A percentile compares a stretch with the other conserved stretches of the same genome.
phyloP scores from a whole-genome alignment of 2,113 vertebrate species.

The Lagenorhynchus albirostris region DNA sequence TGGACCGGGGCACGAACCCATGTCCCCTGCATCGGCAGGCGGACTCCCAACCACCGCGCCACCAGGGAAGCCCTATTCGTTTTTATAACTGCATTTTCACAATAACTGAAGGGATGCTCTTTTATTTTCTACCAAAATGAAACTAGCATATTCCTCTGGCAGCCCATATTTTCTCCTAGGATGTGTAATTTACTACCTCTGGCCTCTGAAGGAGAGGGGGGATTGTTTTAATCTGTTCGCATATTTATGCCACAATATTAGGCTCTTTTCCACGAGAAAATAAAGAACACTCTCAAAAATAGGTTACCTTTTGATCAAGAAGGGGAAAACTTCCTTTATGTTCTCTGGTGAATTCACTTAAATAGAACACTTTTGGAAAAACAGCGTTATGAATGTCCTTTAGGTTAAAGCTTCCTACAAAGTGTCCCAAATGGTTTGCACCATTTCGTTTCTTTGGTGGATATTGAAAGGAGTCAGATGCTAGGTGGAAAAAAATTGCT shows the following conservation, averaged over 20 bases:
- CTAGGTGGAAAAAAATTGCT: neutral
- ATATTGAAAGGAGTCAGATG: neutral
- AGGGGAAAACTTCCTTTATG: neutral
- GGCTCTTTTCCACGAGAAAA: neutral
- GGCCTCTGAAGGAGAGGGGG: neutral
- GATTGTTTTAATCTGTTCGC: neutral
- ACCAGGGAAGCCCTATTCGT: too few species aligned
- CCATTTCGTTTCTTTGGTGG: neutral
- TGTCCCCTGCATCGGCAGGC: too few species aligned
- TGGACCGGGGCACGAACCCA: too few species aligned
- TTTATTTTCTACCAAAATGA: neutral
- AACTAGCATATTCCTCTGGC: neutral
- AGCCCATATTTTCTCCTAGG: neutral
- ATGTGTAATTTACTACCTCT: neutral
- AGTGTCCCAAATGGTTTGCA: too few species aligned
- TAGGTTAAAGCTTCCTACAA: neutral
- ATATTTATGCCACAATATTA: neutral
- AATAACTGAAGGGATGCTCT: neutral
- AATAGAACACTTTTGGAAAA: neutral
- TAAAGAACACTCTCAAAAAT: neutral
- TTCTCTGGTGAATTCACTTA: neutral
- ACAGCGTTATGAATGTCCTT: neutral
- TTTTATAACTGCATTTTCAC: neutral
- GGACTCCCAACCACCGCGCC: too few species aligned
- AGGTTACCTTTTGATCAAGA: neutral